Conservation (phyloP, 2,113 vertebrate genomes). For the Barnardius zonarius region DNA sequence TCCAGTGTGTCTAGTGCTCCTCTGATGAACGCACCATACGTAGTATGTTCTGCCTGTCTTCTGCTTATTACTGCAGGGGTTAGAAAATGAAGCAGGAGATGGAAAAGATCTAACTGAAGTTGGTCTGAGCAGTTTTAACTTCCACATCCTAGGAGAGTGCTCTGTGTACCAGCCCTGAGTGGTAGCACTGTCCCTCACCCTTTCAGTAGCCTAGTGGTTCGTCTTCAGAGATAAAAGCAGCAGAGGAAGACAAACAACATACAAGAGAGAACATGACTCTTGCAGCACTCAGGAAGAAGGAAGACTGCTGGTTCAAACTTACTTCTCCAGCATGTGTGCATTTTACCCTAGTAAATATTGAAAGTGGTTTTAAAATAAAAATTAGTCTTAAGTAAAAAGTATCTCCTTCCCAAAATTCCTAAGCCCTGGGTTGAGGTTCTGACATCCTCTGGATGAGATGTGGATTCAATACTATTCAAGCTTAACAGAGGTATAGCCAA, state of each 20-base stretch:
- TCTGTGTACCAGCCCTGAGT: neutral
- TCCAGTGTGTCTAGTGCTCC: neutral
- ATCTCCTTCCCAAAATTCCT: neutral
- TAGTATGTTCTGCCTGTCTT: neutral
- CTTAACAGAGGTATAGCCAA: neutral
- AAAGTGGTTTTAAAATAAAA: neutral
- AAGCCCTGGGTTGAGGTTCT: neutral
- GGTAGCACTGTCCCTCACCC: neutral
- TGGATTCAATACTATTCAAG: neutral
- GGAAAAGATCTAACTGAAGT: neutral
- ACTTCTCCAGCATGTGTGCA: neutral
- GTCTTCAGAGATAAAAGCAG: neutral
- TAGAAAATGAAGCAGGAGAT: neutral
- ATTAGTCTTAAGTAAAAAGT: neutral
- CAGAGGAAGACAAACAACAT: neutral
- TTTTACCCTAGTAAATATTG: neutral
- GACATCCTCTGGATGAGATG: neutral
- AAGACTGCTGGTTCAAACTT: neutral
- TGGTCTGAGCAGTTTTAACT: neutral
- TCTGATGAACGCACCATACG: neutral
- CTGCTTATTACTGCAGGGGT: neutral
- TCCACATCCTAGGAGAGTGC: neutral
- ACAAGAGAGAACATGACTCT: neutral
- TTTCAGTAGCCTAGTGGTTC: neutral
- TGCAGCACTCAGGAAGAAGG: neutral